Evolutionary conservation across 2,888 invertebrate species (phyloP), one percentile per base, ranked within the genome.

Genomic region (Scrobipalpa costella): DNA sequence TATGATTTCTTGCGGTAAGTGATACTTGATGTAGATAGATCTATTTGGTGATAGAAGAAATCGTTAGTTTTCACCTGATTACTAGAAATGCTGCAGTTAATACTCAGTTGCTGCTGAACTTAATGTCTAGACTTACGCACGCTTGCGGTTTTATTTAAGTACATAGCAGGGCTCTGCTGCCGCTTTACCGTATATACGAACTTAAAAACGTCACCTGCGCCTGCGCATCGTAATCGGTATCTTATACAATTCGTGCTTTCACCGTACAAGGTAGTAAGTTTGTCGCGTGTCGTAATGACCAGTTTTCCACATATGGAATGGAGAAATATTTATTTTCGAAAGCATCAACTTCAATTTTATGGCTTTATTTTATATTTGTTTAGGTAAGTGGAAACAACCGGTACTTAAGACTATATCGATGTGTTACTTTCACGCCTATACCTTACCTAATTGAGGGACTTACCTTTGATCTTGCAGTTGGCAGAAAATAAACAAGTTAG

Each of bases 171-270:
- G n/a, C n/a, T n/a, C n/a, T n/a, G n/a, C 27, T 27, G 27, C 27
- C 2, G 2, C 50, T 2, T 44, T n/a, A 7, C 7, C 36, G 36
- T 9, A 36, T 9, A 7, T 44, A 40, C 40, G 15, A 15, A 44
- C 2, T 7, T 44, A 44, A 50, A 19, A 50, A 8, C 17, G 17
- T 50, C 21, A 9, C 50, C 21, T 50, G 50, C 34, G 38, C 13
- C 21, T 47, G 84, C 85, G 83, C 84, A 83, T 79, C 73, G 72
- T 74, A 78, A 80, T 80, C 71, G 70, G 61, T 72, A 72, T 73
- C 71, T 81, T 81, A 73, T 79, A 81, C 77, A 77, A 86, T 85
- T 84, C 84, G 76, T 80, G 83, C 89, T 89, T 90, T 90, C 89
- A 85, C 90, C 78, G 63, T 52, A 52, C 52, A 13, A 33, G 33